A percentile compares a stretch with the other conserved stretches of the same genome.
phyloP scores from a whole-genome alignment of 2,797 vertebrate genomes.

The Gastrophryne carolinensis region DNA sequence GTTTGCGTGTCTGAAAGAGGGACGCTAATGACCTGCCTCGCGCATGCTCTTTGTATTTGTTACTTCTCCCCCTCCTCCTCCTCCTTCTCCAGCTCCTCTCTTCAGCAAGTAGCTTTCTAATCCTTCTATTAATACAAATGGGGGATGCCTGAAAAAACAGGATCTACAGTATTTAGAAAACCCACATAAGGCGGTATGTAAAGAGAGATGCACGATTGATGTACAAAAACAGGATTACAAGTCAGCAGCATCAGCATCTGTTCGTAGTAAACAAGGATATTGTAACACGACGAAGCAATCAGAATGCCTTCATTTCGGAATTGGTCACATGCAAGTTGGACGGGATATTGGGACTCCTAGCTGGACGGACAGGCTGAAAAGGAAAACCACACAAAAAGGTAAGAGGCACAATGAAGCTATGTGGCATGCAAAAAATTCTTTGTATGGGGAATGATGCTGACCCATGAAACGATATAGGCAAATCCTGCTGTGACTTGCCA shows the following conservation, averaged over 20 bases:
- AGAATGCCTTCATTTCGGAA: conserved; percentile 47
- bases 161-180: conserved; percentile 36
- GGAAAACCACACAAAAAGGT: conserved; percentile 31
- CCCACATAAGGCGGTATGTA: conserved; percentile 20
- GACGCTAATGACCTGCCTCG: conserved; percentile 35
- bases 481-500: conserved; percentile 1
- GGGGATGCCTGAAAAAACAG: conserved; percentile 42
- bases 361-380: conserved; percentile 28
- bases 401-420: conserved; percentile 10
- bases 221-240: conserved; percentile 31
- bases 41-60: conserved; percentile 41
- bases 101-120: conserved; percentile 51
- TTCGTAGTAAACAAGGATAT: conserved; percentile 12
- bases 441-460: conserved; percentile 10
- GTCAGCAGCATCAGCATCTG: conserved; percentile 6
- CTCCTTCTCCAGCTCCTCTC: conserved; percentile 31
- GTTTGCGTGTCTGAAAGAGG: conserved; percentile 35
- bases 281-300: conserved; percentile 6
- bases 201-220: conserved; percentile 26
- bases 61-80: conserved; percentile 28
- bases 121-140: conserved; percentile 49
- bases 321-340: conserved; percentile 42
- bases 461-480: neutral
- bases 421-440: conserved; percentile 16
- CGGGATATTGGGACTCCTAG: conserved; percentile 48